Conservation (phyloP, 2,113 vertebrate species). For the Nymphicus hollandicus region DNA sequence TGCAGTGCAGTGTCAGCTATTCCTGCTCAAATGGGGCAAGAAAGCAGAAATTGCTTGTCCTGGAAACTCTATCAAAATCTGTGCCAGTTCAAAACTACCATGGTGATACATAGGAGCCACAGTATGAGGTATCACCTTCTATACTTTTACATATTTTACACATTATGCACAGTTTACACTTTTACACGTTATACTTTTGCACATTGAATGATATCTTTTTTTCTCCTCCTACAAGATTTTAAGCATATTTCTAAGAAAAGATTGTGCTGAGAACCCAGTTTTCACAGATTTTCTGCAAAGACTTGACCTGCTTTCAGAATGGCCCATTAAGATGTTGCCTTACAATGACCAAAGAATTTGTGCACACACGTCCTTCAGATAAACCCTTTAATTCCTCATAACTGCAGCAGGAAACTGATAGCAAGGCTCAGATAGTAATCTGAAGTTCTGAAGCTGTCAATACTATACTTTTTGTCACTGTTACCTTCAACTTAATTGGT, state of each 20-base stretch:
- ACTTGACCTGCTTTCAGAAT: neutral
- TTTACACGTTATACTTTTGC: neutral
- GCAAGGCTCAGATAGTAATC: accelerated
- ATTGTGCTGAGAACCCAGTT: neutral
- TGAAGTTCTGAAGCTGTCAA: neutral
- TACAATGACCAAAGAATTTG: neutral
- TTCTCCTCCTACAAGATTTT: neutral
- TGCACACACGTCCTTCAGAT: neutral
- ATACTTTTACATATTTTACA: neutral
- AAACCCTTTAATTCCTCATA: neutral
- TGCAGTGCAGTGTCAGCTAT: neutral
- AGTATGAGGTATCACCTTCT: neutral
- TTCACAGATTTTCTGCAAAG: neutral
- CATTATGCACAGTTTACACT: neutral
- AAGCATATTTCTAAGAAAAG: neutral
- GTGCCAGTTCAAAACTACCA: neutral
- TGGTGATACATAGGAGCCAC: neutral
- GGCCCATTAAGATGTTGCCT: neutral
- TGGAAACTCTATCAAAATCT: neutral
- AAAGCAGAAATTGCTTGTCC: neutral
- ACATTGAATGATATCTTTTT: neutral
- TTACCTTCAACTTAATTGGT: neutral
- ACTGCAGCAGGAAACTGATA: neutral
- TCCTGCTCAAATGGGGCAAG: neutral
- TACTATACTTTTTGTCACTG: neutral